Conservation (phyloP, 2,888 invertebrate genomes). For the Apodemia mormo region DNA sequence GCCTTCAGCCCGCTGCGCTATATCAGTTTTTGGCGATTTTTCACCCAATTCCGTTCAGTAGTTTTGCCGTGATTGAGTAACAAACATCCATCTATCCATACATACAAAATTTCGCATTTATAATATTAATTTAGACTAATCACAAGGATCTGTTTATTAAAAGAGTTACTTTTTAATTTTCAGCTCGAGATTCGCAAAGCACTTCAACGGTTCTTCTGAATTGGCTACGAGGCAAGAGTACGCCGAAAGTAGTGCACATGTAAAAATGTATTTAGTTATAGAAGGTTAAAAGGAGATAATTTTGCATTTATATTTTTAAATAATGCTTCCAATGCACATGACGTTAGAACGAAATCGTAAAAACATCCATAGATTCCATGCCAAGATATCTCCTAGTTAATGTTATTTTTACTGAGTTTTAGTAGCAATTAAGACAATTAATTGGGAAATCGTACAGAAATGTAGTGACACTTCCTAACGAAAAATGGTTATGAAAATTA, state of each 20-base stretch:
- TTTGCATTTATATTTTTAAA: conserved; percentile 18
- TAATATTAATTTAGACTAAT: too few species aligned
- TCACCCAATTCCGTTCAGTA: too few species aligned
- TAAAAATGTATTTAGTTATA: conserved; percentile 43
- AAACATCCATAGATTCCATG: background rate
- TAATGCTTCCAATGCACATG: conserved; percentile 10
- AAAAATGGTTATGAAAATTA: conserved; percentile 9
- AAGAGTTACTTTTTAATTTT: conserved; percentile 45
- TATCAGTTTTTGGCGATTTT: too few species aligned
- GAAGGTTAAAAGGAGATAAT: background rate
- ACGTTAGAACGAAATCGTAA: background rate
- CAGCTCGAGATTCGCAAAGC: conserved; percentile 90
- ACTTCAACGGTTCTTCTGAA: conserved; percentile 90
- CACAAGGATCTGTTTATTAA: conserved; percentile 2
- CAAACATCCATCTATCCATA: too few species aligned
- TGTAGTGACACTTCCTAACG: conserved; percentile 14
- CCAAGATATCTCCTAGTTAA: conserved; percentile 12
- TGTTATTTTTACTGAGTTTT: conserved; percentile 13
- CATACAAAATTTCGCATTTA: too few species aligned
- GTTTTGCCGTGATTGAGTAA: too few species aligned
- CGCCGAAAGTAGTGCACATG: conserved; percentile 83
- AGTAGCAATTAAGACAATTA: conserved; percentile 3
- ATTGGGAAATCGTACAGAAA: conserved; percentile 15
- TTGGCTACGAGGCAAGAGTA: conserved; percentile 90
- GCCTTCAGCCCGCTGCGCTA: too few species aligned